Percentiles rank a stretch among this genome's conserved stretches.
Evolutionary conservation across 2,113 vertebrate species (phyloP).

Genomic region (Stegostoma tigrinum): DNA sequence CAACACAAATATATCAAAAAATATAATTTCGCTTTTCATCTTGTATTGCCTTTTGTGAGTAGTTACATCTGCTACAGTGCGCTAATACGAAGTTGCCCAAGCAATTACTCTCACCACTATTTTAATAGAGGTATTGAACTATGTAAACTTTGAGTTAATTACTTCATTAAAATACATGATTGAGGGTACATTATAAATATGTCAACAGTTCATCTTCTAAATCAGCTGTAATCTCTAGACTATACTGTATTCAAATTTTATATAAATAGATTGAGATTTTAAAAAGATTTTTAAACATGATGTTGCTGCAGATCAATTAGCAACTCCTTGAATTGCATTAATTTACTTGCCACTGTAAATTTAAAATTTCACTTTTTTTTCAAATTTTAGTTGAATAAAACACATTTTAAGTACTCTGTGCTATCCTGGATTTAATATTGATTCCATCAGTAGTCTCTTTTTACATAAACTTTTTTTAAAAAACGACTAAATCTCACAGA

Average conservation of each 20-base stretch:
- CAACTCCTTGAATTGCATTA: background rate
- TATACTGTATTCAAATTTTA: background rate
- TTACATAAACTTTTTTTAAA: background rate
- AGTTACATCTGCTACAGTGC: background rate
- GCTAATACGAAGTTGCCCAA: background rate
- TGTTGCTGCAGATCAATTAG: background rate
- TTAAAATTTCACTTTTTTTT: background rate
- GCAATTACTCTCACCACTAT: background rate
- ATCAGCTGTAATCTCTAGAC: background rate
- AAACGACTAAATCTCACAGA: background rate
- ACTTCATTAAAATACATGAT: background rate
- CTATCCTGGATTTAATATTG: background rate
- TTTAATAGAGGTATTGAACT: background rate
- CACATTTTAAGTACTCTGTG: background rate
- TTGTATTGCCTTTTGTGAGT: background rate
- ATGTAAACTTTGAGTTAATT: background rate
- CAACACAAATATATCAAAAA: background rate
- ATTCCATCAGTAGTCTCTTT: background rate
- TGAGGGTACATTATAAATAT: background rate
- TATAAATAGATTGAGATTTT: background rate
- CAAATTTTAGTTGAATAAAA: background rate
- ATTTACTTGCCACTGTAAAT: background rate
- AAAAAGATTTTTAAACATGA: background rate
- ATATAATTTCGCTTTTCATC: background rate
- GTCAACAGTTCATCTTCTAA: background rate